Evolutionary conservation across 64 coral and sea anemone species (phyloP).

Genomic region (Actinia equina): DNA sequence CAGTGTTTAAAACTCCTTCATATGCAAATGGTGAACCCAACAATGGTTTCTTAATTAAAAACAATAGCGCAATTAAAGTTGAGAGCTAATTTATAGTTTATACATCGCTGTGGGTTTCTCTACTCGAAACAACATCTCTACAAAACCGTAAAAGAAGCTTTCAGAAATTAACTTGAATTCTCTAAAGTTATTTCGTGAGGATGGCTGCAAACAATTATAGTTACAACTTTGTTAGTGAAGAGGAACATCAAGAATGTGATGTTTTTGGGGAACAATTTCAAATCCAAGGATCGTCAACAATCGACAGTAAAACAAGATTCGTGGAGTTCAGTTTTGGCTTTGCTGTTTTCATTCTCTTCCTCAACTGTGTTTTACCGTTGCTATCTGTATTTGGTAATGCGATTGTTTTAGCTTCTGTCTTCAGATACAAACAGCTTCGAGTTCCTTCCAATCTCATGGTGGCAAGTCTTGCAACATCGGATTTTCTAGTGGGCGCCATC

Average conservation of each 20-base stretch:
- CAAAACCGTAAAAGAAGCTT: too few species aligned
- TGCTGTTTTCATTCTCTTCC: not conserved
- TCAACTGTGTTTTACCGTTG: conserved; percentile 1
- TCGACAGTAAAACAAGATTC: not conserved
- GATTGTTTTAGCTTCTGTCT: not conserved
- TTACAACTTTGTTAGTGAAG: not conserved
- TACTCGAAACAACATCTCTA: too few species aligned
- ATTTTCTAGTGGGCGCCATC: not conserved
- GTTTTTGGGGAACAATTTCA: conserved; percentile 4
- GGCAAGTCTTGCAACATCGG: conserved; percentile 3
- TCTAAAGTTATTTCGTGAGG: not conserved
- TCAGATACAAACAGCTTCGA: not conserved
- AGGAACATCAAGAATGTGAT: not conserved
- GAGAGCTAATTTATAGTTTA: too few species aligned
- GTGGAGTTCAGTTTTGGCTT: not conserved
- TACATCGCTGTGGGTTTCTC: too few species aligned
- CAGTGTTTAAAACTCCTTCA: too few species aligned
- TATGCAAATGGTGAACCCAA: too few species aligned
- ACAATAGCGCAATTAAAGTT: too few species aligned
- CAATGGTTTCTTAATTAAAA: too few species aligned
- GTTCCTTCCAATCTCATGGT: not conserved
- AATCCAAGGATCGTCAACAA: not conserved
- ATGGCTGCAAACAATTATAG: not conserved
- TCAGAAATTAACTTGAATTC: too few species aligned
- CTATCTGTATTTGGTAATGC: not conserved